These are phyloP conservation scores for Prolemur simus DNA, from an alignment of 2,113 vertebrate species.

Conservation along the genomic window DNA sequence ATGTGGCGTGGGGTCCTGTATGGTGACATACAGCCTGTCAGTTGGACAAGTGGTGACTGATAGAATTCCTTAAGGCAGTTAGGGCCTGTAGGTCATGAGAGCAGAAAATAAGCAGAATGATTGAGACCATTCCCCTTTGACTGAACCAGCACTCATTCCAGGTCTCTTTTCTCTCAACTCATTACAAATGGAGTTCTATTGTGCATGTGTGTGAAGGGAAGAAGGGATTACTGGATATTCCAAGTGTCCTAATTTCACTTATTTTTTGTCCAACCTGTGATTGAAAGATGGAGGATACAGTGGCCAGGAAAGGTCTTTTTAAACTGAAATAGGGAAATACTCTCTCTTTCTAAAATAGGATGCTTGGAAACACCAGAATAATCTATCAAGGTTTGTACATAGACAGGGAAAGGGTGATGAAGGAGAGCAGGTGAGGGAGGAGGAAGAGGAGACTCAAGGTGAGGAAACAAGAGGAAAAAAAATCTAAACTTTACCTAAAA, in stretches of 20 bases:
- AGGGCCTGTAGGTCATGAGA: not conserved
- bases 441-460: not conserved
- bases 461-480: not conserved
- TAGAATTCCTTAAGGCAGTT: not conserved
- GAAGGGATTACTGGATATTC: conserved; percentile 69
- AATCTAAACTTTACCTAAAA: not conserved
- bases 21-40: not conserved
- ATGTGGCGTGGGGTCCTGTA: not conserved
- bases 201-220: conserved; percentile 61
- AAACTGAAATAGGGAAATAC: conserved; percentile 58
- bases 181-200: conserved; percentile 56
- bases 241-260: conserved; percentile 73
- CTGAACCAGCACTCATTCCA: conserved; percentile 11
- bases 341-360: conserved; percentile 56
- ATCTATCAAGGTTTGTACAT: not conserved
- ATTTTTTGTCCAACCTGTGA: conserved; percentile 40
- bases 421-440: accelerated
- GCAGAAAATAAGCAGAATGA: conserved; percentile 17
- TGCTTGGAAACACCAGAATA: conserved; percentile 70
- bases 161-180: conserved; percentile 76
- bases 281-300: conserved; percentile 34
- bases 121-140: conserved; percentile 72
- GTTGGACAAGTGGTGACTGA: accelerated
- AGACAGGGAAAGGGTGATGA: not conserved
- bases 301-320: conserved; percentile 33